Conservation (phyloP, 2,797 vertebrate genomes). For the Sandelia bainsii region DNA sequence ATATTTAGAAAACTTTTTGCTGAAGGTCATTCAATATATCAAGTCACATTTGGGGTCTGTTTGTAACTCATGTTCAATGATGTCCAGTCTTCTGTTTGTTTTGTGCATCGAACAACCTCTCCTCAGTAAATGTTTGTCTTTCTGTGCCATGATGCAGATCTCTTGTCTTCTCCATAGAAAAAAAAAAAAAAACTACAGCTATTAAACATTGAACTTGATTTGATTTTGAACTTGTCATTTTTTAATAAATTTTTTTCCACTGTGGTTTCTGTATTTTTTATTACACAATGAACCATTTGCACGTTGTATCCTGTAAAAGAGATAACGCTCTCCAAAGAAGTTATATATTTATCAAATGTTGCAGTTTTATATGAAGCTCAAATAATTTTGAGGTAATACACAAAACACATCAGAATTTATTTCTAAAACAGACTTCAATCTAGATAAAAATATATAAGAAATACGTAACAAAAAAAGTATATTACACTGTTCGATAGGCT, state of each 20-base stretch:
- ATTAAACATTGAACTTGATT: constrained; percentile 76
- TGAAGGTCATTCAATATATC: constrained; percentile 53
- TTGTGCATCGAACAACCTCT: constrained; percentile 42
- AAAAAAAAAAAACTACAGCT: constrained; percentile 53
- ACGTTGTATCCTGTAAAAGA: not conserved
- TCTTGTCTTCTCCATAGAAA: constrained; percentile 62
- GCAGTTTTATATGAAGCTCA: constrained; percentile 31
- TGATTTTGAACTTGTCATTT: constrained; percentile 68
- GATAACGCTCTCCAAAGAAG: constrained; percentile 8
- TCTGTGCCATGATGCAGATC: constrained; percentile 65
- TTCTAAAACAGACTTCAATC: constrained; percentile 76
- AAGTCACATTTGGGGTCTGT: constrained; percentile 36
- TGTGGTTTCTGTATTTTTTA: constrained; percentile 40
- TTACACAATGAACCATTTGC: not conserved
- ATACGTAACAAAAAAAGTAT: constrained; percentile 82
- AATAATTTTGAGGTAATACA: constrained; percentile 34
- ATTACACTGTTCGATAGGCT: constrained; percentile 79
- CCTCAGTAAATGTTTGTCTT: constrained; percentile 48
- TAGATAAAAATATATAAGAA: constrained; percentile 81
- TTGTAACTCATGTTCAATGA: constrained; percentile 34
- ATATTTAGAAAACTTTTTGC: constrained; percentile 42
- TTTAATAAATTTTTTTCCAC: constrained; percentile 61
- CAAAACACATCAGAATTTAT: constrained; percentile 75
- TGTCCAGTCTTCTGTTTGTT: constrained; percentile 37
- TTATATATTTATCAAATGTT: constrained; percentile 42